Evolutionary conservation across 1,140 invertebrate species (phyloP), one percentile per base, ranked within the genome.

Genomic region (Drosophila subobscura): DNA sequence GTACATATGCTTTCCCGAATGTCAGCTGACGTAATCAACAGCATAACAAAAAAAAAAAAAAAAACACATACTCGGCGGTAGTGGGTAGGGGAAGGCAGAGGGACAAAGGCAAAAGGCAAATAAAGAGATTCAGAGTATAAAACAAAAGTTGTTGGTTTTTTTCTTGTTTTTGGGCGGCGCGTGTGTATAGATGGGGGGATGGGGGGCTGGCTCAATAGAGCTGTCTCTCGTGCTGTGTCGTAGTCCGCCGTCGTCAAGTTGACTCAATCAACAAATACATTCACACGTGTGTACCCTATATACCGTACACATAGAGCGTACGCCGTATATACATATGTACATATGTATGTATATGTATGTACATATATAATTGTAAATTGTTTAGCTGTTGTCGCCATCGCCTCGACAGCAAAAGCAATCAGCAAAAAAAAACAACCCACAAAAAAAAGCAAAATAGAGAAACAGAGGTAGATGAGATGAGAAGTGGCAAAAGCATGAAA

Each of bases 181-280:
- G 59, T 54, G 71, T 73, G 68, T 73, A 55, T 44, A 37, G 33
- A 20, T 20, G 33, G 33, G 25, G 25, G 5, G 5, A 27, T 27
- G 3, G 33, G 33, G 33, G 33, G 10, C 10, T 1, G 27, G 6
- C 10, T 37, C 2, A 27, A 25, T 56, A 25, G n/a, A 25, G 25
- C 5, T 56, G 42, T 46, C 16, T 46, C 7, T 57, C 16, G 7
- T n/a, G 14, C 40, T 57, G 25, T 57, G 20, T 47, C 33, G 16
- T 57, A 42, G 14, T 57, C 33, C 67, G 58, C 46, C 59, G 60
- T 73, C 68, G 71, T 74, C 59, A 78, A 81, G 68, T 77, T 81
- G 70, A 81, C 51, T 81, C 70, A 83, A 83, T 78, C 68, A 65
- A 65, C 45, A 72, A 54, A 75, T 44, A 75, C 55, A 65, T 20